Evolutionary conservation across 2,113 vertebrate species (phyloP).

Genomic region (Neotoma lepida): DNA sequence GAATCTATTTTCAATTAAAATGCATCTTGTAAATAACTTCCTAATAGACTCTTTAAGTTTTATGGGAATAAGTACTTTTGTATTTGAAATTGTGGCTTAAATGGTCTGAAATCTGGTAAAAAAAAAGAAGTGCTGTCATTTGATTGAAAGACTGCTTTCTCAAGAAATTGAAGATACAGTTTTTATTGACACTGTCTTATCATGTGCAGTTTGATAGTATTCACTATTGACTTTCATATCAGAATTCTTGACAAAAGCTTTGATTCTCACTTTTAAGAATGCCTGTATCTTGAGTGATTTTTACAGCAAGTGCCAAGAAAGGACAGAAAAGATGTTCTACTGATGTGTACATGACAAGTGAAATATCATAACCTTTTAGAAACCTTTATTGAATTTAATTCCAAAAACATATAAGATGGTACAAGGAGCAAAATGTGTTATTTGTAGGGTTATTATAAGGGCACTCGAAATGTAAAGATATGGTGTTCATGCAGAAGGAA

Average conservation of each 20-base stretch:
- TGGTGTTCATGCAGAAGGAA: background rate
- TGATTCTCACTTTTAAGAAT: conserved; percentile 56
- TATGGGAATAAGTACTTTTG: background rate
- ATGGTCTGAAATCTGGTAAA: background rate
- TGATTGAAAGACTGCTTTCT: background rate
- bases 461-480: conserved; percentile 40
- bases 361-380: conserved; percentile 29
- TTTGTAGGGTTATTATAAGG: conserved; percentile 40
- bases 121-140: background rate
- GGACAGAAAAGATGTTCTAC: conserved; percentile 48
- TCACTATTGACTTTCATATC: conserved; percentile 46
- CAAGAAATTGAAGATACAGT: conserved; percentile 12
- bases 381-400: conserved; percentile 48
- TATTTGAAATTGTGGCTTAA: background rate
- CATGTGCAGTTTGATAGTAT: conserved; percentile 20
- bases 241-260: conserved; percentile 37
- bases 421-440: background rate
- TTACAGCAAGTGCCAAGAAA: conserved; percentile 19
- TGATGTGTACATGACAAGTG: background rate
- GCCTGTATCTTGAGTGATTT: conserved; percentile 35
- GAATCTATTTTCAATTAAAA: background rate
- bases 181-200: conserved; percentile 51
- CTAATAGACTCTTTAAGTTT: background rate
- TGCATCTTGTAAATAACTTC: background rate
- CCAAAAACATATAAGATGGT: background rate